Conservation (phyloP, 2,797 vertebrate species). For the Danio albolineatus region DNA sequence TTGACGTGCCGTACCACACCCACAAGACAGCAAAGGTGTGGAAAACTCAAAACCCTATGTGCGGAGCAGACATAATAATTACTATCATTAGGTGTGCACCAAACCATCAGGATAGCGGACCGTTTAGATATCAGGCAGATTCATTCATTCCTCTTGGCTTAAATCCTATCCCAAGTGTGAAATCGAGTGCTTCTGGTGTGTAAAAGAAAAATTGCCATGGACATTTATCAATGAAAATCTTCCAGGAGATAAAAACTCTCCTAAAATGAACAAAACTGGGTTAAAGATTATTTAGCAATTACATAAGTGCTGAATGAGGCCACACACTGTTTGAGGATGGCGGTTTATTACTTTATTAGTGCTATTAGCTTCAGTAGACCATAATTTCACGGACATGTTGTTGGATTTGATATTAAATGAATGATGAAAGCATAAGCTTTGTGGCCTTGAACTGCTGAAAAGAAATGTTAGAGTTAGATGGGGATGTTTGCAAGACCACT, state of each 20-base stretch:
- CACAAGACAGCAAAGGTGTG: neutral
- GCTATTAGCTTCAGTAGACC: conserved; percentile 25
- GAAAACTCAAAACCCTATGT: neutral
- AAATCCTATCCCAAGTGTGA: conserved; percentile 27
- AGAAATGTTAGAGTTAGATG: too few relatives aligned
- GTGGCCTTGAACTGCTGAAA: neutral
- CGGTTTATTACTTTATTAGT: conserved; percentile 49
- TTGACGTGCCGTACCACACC: neutral
- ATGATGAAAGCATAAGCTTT: neutral
- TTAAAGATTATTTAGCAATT: conserved; percentile 49
- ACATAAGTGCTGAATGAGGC: conserved; percentile 46
- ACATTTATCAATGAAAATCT: conserved; percentile 26
- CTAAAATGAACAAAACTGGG: conserved; percentile 31
- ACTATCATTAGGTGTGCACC: neutral
- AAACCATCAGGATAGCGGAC: neutral
- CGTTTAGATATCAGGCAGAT: neutral
- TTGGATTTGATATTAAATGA: conserved; percentile 11
- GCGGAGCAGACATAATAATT: neutral
- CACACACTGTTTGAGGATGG: conserved; percentile 5
- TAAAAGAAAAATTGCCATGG: conserved; percentile 5
- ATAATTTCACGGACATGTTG: conserved; percentile 20
- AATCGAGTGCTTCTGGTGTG: conserved; percentile 17
- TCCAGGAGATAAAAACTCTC: conserved; percentile 24
- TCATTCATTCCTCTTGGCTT: neutral
- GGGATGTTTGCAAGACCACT: too few relatives aligned